Conservation (phyloP, 2,888 invertebrate species). For the Lepidocyrtinus sp. region DNA sequence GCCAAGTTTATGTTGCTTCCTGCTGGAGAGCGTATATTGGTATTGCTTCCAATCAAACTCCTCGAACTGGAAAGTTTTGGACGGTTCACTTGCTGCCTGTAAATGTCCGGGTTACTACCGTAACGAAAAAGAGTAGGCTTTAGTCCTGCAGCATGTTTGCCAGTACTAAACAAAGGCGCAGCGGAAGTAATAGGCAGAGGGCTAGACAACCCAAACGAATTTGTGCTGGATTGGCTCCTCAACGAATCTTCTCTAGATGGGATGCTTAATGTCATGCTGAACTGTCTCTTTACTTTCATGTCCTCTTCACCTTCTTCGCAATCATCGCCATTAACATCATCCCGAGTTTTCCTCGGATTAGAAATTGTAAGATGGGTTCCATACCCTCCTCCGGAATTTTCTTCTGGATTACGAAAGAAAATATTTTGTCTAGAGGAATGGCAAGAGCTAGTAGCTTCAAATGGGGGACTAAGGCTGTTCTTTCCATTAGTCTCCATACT, state of each 20-base stretch:
- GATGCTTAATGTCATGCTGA: constrained; percentile 64
- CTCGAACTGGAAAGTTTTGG: constrained; percentile 25
- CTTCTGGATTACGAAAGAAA: neutral
- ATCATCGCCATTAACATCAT: constrained; percentile 25
- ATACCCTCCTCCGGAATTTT: constrained; percentile 20
- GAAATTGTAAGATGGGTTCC: constrained; percentile 32
- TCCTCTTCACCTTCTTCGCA: constrained; percentile 49
- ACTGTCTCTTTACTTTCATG: constrained; percentile 52
- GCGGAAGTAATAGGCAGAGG: neutral
- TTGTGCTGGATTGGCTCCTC: constrained; percentile 60
- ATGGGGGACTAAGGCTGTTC: constrained; percentile 29
- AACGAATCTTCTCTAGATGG: constrained; percentile 66
- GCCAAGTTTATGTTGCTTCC: constrained; percentile 24
- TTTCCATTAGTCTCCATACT: constrained; percentile 19
- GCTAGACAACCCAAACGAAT: constrained; percentile 42
- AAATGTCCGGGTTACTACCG: constrained; percentile 51
- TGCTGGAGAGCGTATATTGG: constrained; percentile 25
- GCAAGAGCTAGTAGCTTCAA: constrained; percentile 18
- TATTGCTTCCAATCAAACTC: constrained; percentile 31
- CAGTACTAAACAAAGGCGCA: constrained; percentile 4
- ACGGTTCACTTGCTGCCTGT: constrained; percentile 20
- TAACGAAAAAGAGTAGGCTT: constrained; percentile 34
- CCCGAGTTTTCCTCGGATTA: constrained; percentile 12
- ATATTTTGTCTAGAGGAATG: constrained; percentile 45
- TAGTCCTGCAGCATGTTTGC: constrained; percentile 24